Evolutionary conservation across 2,888 invertebrate species (phyloP).

Genomic region (Yponomeuta evonymella): DNA sequence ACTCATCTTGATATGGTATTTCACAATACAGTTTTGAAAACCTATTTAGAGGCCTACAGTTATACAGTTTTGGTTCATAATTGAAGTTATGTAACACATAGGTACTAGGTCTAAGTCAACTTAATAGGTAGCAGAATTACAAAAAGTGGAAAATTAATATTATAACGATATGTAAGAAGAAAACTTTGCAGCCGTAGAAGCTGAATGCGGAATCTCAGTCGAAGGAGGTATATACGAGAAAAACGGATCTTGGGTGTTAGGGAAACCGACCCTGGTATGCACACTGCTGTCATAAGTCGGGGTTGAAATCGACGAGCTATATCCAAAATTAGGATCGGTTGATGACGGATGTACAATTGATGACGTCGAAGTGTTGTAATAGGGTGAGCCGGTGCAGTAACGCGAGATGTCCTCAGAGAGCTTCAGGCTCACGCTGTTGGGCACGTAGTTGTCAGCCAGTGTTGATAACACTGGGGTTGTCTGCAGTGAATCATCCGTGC

Average conservation of each 20-base stretch:
- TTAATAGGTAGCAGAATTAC: too few relatives aligned
- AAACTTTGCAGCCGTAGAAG: conserved; percentile 44
- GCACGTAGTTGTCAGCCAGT: conserved; percentile 56
- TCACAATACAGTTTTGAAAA: too few relatives aligned
- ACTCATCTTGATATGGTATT: too few relatives aligned
- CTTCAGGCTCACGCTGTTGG: conserved; percentile 62
- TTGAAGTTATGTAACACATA: too few relatives aligned
- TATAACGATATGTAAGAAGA: conserved; percentile 36
- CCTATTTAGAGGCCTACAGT: too few relatives aligned
- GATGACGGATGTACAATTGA: conserved; percentile 45
- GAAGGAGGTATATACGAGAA: conserved; percentile 50
- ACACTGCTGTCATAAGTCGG: conserved; percentile 53
- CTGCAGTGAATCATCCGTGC: conserved; percentile 64
- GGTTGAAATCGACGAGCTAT: conserved; percentile 34
- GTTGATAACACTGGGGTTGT: conserved; percentile 52
- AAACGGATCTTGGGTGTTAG: conserved; percentile 54
- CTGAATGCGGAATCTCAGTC: conserved; percentile 40
- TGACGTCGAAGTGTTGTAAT: conserved; percentile 49
- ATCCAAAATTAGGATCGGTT: conserved; percentile 42
- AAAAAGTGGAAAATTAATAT: background rate
- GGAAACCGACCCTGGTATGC: conserved; percentile 40
- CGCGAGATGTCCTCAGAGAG: conserved; percentile 56
- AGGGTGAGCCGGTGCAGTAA: conserved; percentile 45
- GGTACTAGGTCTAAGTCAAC: too few relatives aligned
- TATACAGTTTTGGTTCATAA: too few relatives aligned